phyloP scores from a whole-genome alignment of 2,888 invertebrate genomes.

The Caenorhabditis sp. region DNA sequence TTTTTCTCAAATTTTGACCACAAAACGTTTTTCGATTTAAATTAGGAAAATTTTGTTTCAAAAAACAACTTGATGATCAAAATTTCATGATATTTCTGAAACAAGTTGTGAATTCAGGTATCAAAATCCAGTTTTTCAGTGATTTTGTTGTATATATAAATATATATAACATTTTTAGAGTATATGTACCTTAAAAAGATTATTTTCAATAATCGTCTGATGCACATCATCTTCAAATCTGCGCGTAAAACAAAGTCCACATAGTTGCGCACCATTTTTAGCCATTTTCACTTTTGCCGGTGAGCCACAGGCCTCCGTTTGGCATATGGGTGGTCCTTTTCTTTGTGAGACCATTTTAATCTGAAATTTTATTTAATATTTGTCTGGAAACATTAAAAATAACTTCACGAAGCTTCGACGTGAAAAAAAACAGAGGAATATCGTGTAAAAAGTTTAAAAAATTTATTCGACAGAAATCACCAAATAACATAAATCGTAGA shows the following conservation, averaged over 20 bases:
- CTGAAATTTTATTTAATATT: too few relatives aligned
- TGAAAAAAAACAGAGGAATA: too few relatives aligned
- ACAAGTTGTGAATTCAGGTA: too few relatives aligned
- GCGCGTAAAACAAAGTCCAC: slow-evolving; percentile 63
- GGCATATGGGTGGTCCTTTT: slow-evolving; percentile 23
- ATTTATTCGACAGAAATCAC: not conserved
- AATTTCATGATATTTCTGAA: too few relatives aligned
- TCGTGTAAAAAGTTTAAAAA: not conserved
- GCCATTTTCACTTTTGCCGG: slow-evolving; percentile 56
- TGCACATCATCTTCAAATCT: slow-evolving; percentile 71
- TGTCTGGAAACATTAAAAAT: too few relatives aligned
- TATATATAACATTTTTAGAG: not conserved
- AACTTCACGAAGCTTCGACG: too few relatives aligned
- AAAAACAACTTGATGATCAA: too few relatives aligned
- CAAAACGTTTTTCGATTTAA: too few relatives aligned
- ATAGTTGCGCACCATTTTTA: slow-evolving; percentile 63
- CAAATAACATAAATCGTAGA: not conserved
- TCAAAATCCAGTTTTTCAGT: too few relatives aligned
- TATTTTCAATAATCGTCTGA: slow-evolving; percentile 61
- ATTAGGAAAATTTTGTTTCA: too few relatives aligned
- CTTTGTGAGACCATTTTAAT: not conserved
- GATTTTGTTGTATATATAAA: too few relatives aligned
- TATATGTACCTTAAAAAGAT: slow-evolving; percentile 53
- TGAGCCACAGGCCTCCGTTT: not conserved
- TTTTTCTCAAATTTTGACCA: too few relatives aligned